These are phyloP conservation scores for Drosophila mauritiana DNA, from an alignment of 1,140 invertebrate species.

Conservation along the genomic window DNA sequence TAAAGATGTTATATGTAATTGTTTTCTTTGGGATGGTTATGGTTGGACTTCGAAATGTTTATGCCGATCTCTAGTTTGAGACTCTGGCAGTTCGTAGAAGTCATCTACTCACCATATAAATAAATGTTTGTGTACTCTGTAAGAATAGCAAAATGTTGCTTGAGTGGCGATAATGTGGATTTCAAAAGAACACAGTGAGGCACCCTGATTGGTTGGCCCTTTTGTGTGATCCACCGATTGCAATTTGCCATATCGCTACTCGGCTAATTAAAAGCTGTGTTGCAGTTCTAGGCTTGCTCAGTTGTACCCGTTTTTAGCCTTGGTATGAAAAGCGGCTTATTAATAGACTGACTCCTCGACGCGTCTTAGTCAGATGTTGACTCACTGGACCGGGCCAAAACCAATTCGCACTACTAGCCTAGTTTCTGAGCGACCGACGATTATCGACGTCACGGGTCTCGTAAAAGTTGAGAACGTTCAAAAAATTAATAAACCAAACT, in stretches of 20 bases:
- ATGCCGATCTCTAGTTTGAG: not conserved
- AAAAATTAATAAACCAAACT: conserved; percentile 77
- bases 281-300: conserved; percentile 6
- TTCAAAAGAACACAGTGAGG: no score
- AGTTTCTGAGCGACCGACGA: conserved; percentile 51
- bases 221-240: conserved; percentile 3
- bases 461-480: conserved; percentile 72
- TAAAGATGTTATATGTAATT: not conserved
- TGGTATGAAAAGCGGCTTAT: not conserved
- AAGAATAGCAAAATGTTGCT: not conserved
- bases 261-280: conserved; percentile 26
- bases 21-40: not conserved
- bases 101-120: not conserved
- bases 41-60: not conserved
- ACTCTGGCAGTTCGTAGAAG: not conserved
- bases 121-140: not conserved
- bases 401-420: conserved; percentile 66
- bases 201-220: not conserved
- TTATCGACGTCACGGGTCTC: conserved; percentile 57
- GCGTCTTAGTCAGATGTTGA: conserved; percentile 26
- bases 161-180: no score
- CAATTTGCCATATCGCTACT: not conserved
- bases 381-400: conserved; percentile 5
- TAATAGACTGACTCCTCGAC: conserved; percentile 1
- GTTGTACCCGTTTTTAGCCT: conserved; percentile 1